phyloP scores from a whole-genome alignment of 2,888 invertebrate species.

The Hololepta plana region DNA sequence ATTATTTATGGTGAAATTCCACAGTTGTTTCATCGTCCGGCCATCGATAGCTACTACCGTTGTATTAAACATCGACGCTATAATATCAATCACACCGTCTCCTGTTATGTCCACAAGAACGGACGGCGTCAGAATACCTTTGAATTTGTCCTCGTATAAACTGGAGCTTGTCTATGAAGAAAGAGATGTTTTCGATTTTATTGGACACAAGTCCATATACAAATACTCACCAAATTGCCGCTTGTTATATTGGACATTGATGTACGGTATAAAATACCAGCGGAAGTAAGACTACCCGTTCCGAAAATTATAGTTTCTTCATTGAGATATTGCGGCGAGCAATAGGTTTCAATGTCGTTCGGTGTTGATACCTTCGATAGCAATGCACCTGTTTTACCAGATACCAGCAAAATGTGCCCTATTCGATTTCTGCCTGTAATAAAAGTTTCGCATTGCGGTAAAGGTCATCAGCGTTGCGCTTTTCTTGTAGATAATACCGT shows the following conservation, averaged over 20 bases:
- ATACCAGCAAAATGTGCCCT: slow-evolving; percentile 50
- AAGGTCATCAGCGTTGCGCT: not conserved
- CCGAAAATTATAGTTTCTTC: slow-evolving; percentile 48
- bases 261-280: slow-evolving; percentile 50
- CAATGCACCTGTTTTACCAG: slow-evolving; percentile 47
- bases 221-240: slow-evolving; percentile 27
- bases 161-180: not conserved
- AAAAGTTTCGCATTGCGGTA: no score
- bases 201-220: slow-evolving; percentile 3
- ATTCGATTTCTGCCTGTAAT: slow-evolving; percentile 25
- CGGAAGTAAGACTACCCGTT: slow-evolving; percentile 53
- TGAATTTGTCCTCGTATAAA: slow-evolving; percentile 37
- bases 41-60: slow-evolving; percentile 57
- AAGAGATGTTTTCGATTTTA: slow-evolving; percentile 9
- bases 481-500: slow-evolving; percentile 18
- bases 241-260: slow-evolving; percentile 34
- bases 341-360: slow-evolving; percentile 47
- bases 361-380: slow-evolving; percentile 43
- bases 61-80: slow-evolving; percentile 54
- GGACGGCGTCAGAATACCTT: slow-evolving; percentile 48
- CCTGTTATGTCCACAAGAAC: slow-evolving; percentile 52
- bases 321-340: slow-evolving; percentile 48
- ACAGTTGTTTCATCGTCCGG: slow-evolving; percentile 41
- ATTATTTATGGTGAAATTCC: slow-evolving; percentile 49
- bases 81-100: slow-evolving; percentile 52